Base-by-base conservation (phyloP, 2,888 invertebrate genomes). In the Agrotis puta region DNA sequence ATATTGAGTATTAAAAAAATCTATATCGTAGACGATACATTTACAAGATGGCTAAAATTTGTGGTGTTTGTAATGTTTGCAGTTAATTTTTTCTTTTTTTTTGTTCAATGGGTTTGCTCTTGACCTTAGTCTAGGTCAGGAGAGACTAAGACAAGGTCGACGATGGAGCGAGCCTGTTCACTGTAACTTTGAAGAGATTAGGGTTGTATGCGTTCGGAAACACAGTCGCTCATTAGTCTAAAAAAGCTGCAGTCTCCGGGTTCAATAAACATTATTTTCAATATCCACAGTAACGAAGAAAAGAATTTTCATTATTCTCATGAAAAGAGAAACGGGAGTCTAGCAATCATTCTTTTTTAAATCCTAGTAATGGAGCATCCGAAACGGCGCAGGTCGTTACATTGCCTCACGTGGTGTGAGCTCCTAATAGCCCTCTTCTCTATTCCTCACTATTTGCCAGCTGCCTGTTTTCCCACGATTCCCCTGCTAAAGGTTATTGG, bases 401-500 rank as follows among this genome's bases (percentile, higher is more conserved):
- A 91, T 89, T 84, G 91, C 88, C 89, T 89, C 90, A 91, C 92
- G 91, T 91, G 91, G 92, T 91, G 92, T 89, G 92, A 90, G 92
- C 88, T 87, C 89, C 92, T 94, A 94, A 94, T 94, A 93, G 94
- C 92, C 90, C 88, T 89, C 88, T 90, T 90, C 93, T 92, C 93
- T 93, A 93, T 92, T 93, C 92, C 92, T 92, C 92, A 92, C 94
- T 94, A 93, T 89, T 91, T 87, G 88, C 87, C 95, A 94, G 93
- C 92, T 95, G 95, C 87, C 87, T 81, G 77, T 74, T 85, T 92
- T 95, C 95, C 93, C 95, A 95, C 95, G 94, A 90, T 88, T 88
- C 90, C 92, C 90, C 90, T 88, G 90, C 92, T 90, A 93, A 94
- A 95, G 95, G 95, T 95, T 95, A 95, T 95, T 94, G 93, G 94